Conservation (phyloP, 2,888 invertebrate species). For the Lagria hirta region DNA sequence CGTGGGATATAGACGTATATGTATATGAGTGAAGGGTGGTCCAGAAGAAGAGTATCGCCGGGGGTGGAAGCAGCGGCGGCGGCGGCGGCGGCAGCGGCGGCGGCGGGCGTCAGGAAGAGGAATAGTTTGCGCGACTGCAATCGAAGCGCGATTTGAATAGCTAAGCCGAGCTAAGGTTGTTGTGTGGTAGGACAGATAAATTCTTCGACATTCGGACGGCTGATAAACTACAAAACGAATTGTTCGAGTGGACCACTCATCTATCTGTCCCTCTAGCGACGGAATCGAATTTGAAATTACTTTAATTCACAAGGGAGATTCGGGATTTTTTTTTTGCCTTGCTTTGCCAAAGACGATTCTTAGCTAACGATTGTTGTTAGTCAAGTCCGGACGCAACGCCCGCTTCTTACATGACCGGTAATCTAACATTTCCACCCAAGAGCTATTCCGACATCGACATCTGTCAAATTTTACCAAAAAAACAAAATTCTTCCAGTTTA, state of each 20-base stretch:
- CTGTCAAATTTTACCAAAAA: too few relatives aligned
- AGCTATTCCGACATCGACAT: too few relatives aligned
- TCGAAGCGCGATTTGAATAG: slow-evolving; percentile 57
- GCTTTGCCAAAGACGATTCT: slow-evolving; percentile 52
- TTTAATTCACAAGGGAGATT: slow-evolving; percentile 57
- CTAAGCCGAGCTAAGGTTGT: slow-evolving; percentile 56
- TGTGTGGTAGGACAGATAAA: slow-evolving; percentile 51
- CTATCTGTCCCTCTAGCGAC: slow-evolving; percentile 56
- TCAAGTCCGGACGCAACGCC: too few relatives aligned
- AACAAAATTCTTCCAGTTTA: too few relatives aligned
- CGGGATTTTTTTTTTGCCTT: slow-evolving; percentile 53
- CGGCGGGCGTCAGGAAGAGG: slow-evolving; percentile 40
- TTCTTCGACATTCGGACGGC: slow-evolving; percentile 47
- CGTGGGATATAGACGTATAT: slow-evolving; percentile 52
- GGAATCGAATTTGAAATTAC: slow-evolving; percentile 58
- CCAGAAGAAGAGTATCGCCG: slow-evolving; percentile 41
- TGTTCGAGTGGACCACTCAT: slow-evolving; percentile 55
- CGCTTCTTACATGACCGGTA: too few relatives aligned
- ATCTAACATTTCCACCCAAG: too few relatives aligned
- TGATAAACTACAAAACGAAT: slow-evolving; percentile 48
- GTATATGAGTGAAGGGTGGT: slow-evolving; percentile 49
- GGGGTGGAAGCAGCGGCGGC: slow-evolving; percentile 30
- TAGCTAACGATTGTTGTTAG: slow-evolving; percentile 34
- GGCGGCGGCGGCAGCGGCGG: slow-evolving; percentile 30
- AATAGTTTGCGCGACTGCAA: slow-evolving; percentile 52